Evolutionary conservation across 2,797 vertebrate species (phyloP).

Genomic region (Apogon talboti): DNA sequence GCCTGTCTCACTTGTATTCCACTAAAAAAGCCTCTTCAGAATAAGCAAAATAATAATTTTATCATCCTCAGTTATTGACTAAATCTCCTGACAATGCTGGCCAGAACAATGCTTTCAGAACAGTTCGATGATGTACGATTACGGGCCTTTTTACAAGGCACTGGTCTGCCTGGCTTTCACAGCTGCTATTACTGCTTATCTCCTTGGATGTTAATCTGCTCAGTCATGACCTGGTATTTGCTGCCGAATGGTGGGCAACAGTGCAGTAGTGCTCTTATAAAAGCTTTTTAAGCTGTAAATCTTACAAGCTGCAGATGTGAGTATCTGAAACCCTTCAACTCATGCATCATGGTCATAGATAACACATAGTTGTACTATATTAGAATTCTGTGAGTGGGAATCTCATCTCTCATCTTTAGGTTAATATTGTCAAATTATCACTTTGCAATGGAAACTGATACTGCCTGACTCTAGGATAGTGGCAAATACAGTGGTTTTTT

Average conservation of each 20-base stretch:
- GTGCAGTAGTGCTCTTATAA: conserved; percentile 39
- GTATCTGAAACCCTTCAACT: conserved; percentile 45
- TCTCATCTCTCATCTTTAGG: background rate
- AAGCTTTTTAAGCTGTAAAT: conserved; percentile 71
- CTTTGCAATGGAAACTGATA: too few species aligned
- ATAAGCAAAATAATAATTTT: background rate
- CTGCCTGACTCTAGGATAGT: too few species aligned
- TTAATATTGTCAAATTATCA: background rate
- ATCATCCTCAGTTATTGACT: conserved; percentile 5
- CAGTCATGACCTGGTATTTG: conserved; percentile 68
- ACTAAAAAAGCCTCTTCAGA: background rate
- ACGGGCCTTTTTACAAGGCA: conserved; percentile 36
- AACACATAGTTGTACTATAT: background rate
- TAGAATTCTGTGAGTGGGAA: background rate
- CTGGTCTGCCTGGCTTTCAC: conserved; percentile 34
- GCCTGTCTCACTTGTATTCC: background rate
- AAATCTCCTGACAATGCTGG: conserved; percentile 9
- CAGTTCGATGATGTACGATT: conserved; percentile 36
- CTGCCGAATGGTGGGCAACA: conserved; percentile 47
- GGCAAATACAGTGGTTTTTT: too few species aligned
- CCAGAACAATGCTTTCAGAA: conserved; percentile 25
- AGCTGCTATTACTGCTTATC: conserved; percentile 72
- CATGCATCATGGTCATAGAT: conserved; percentile 18
- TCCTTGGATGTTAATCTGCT: conserved; percentile 75
- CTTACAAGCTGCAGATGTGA: conserved; percentile 69